These are phyloP conservation scores for Diorhabda carinulata DNA, from an alignment of 1,140 invertebrate species.

Conservation along the genomic window DNA sequence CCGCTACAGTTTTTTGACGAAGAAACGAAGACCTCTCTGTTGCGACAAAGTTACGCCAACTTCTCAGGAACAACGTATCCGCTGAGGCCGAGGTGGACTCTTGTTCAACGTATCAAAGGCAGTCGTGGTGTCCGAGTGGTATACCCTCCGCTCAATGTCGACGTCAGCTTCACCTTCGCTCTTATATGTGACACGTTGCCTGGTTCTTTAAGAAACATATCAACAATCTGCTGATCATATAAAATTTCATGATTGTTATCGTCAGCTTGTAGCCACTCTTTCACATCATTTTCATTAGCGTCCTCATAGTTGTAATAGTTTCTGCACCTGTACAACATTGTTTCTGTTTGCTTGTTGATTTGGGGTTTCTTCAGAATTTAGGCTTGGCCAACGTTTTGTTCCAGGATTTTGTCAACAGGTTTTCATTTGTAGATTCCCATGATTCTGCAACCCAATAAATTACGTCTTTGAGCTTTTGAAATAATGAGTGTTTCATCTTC, in stretches of 20 bases:
- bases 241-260: neutral
- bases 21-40: neutral
- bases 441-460: constrained; percentile 4
- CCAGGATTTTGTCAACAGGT: constrained; percentile 4
- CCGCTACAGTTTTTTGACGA: too few relatives aligned
- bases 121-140: neutral
- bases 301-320: too few relatives aligned
- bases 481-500: neutral
- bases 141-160: neutral
- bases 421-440: neutral
- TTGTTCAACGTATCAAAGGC: neutral
- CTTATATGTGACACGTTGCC: neutral
- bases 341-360: neutral
- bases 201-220: neutral
- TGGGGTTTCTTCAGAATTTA: constrained; percentile 3
- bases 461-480: neutral
- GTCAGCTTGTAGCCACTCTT: too few relatives aligned
- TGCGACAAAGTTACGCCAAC: neutral
- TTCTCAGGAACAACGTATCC: constrained; percentile 1
- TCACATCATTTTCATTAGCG: too few relatives aligned
- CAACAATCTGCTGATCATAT: constrained; percentile 3
- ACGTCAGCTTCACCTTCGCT: constrained; percentile 1
- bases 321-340: too few relatives aligned
- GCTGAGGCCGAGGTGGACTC: neutral
- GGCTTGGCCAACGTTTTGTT: neutral